Conservation (phyloP, 2,888 invertebrate genomes). For the Oxytorus armatus region DNA sequence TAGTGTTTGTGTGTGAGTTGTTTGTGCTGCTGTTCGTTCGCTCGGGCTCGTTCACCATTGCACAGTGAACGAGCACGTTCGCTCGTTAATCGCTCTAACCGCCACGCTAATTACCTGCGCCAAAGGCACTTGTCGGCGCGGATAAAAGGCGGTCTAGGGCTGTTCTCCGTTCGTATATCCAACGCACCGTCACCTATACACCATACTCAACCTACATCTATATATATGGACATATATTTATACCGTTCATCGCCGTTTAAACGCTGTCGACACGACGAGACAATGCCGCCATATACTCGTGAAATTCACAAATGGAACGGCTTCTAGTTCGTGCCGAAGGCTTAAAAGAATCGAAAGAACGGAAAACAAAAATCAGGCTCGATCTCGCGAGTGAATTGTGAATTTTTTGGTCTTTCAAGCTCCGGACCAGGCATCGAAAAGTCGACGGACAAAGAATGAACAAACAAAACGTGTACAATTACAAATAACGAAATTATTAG, state of each 20-base stretch:
- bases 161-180: constrained; percentile 47
- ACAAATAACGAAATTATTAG: constrained; percentile 29
- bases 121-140: constrained; percentile 70
- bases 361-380: too few species aligned
- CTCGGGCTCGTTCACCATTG: constrained; percentile 46
- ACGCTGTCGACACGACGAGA: constrained; percentile 44
- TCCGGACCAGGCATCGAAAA: background rate
- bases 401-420: too few species aligned
- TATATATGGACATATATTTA: background rate
- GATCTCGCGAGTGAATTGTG: too few species aligned
- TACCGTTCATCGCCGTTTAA: constrained; percentile 6
- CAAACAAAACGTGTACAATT: constrained; percentile 13
- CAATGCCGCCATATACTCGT: constrained; percentile 32
- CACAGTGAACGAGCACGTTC: constrained; percentile 62
- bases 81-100: constrained; percentile 72
- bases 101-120: constrained; percentile 72
- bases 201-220: background rate
- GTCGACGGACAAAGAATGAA: background rate
- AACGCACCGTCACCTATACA: constrained; percentile 39
- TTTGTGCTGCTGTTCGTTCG: constrained; percentile 48
- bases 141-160: constrained; percentile 68
- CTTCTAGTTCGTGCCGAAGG: too few species aligned
- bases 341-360: background rate
- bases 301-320: constrained; percentile 2
- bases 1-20: constrained; percentile 6